Conservation (phyloP, 35 echinoderm and acorn worm species). For the Lytechinus variegatus region DNA sequence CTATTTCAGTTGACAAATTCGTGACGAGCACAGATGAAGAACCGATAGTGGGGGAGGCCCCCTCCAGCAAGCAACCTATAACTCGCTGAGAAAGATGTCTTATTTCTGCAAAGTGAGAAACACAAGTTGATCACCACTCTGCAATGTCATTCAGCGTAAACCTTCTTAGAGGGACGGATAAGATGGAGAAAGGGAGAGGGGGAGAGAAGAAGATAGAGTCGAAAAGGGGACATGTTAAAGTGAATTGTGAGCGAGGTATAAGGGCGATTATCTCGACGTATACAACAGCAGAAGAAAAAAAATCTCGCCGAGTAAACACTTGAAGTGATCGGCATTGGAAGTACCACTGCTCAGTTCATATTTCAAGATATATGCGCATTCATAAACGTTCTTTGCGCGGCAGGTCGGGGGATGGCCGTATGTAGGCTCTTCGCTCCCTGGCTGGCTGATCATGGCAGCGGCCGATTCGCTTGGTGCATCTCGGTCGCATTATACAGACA, state of each 20-base stretch:
- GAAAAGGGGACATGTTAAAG: conserved; percentile 40
- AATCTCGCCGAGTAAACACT: conserved; percentile 35
- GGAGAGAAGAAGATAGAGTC: background rate
- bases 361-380: conserved; percentile 57
- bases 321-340: background rate
- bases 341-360: conserved; percentile 38
- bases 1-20: conserved; percentile 1
- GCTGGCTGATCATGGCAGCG: background rate
- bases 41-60: background rate
- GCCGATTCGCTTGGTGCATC: background rate
- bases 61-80: background rate
- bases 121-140: background rate
- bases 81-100: background rate
- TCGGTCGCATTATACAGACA: background rate
- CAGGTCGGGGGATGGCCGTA: background rate
- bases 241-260: conserved; percentile 40
- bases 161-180: background rate
- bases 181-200: background rate
- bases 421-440: background rate
- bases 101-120: background rate
- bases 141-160: conserved; percentile 35
- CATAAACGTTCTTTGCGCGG: conserved; percentile 38
- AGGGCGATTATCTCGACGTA: conserved; percentile 22
- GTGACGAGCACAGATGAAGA: background rate
- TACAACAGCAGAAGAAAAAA: conserved; percentile 27